Evolutionary conservation across 2,888 invertebrate genomes (phyloP).

Genomic region (Lasioglossum villosulum): DNA sequence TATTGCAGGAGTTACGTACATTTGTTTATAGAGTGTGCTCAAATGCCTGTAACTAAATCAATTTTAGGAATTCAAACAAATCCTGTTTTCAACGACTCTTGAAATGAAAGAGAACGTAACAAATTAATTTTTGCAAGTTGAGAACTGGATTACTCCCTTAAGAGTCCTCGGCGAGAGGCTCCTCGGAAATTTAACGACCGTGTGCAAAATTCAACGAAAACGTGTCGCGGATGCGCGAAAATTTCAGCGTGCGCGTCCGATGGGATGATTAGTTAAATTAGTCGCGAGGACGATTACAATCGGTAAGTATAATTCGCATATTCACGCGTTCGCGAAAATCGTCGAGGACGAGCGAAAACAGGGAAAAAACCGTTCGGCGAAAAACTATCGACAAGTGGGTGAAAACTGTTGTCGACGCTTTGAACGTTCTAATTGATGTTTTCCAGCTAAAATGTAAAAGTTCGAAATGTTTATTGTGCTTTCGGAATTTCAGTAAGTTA

Average conservation of each 20-base stretch:
- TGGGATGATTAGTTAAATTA: slow-evolving; percentile 32
- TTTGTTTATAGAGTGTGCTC: background rate
- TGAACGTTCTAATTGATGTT: background rate
- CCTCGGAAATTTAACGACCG: background rate
- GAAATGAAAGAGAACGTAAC: background rate
- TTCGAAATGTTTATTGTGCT: background rate
- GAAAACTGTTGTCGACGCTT: background rate
- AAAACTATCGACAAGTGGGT: background rate
- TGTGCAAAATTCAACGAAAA: background rate
- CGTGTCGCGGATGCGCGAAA: background rate
- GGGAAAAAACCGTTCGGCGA: background rate
- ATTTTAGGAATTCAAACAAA: background rate
- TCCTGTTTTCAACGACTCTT: background rate
- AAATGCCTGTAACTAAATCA: background rate
- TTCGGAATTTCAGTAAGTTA: background rate
- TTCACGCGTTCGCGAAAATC: background rate
- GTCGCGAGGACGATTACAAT: slow-evolving; percentile 13
- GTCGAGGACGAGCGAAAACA: background rate
- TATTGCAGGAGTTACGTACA: background rate
- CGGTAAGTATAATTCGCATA: background rate
- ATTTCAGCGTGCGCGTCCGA: background rate
- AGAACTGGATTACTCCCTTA: background rate
- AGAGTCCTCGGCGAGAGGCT: background rate
- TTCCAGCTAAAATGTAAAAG: background rate
- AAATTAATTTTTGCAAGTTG: too few species aligned